Conservation (phyloP, 1,140 invertebrate species). For the Pseudomyrmex gracilis region DNA sequence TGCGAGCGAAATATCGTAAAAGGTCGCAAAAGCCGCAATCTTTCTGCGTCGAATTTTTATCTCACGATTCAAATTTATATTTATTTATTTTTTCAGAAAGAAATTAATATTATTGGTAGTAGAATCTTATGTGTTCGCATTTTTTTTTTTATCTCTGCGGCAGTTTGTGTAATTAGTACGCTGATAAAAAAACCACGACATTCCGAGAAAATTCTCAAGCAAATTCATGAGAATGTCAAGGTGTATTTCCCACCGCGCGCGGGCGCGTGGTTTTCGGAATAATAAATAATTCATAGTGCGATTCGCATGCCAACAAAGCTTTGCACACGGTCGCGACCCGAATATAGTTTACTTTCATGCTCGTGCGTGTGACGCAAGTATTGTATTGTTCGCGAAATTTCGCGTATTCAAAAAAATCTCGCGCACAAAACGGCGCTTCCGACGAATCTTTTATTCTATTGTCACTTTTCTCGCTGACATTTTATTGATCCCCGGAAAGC, state of each 20-base stretch:
- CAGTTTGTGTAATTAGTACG: neutral
- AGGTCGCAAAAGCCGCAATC: neutral
- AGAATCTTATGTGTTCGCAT: neutral
- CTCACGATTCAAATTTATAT: too few relatives aligned
- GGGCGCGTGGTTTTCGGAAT: neutral
- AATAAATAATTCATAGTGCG: neutral
- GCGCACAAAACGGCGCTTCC: neutral
- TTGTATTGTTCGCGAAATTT: neutral
- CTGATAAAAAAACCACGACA: neutral
- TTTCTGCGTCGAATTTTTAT: too few relatives aligned
- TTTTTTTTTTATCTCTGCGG: neutral
- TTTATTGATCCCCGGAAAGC: neutral
- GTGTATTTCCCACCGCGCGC: too few relatives aligned
- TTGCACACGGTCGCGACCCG: neutral
- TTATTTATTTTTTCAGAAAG: too few relatives aligned
- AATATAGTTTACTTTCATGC: neutral
- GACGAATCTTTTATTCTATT: neutral
- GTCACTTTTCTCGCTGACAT: neutral
- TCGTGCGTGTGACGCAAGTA: neutral
- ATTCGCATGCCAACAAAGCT: neutral
- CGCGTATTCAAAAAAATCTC: neutral
- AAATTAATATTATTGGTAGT: too few relatives aligned
- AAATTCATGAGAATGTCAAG: neutral
- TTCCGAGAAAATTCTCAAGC: neutral
- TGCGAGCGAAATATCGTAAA: neutral